Percentiles rank a stretch among this genome's conserved stretches.
Conservation (phyloP, 92 coral and sea anemone species). For the Zoanthus sansibaricus region DNA sequence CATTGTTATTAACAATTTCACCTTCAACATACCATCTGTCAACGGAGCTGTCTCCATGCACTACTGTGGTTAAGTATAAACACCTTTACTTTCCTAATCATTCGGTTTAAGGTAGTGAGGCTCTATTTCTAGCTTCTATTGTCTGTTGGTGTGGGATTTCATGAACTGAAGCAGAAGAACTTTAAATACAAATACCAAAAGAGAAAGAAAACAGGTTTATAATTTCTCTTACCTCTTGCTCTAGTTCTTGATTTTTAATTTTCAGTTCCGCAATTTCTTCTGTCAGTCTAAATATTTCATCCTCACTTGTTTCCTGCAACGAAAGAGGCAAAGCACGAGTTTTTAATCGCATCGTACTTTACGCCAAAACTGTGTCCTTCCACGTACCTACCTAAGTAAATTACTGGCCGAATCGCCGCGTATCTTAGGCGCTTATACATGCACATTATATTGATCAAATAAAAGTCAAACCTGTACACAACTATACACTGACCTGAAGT, state of each 20-base stretch:
- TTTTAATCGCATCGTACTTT: not conserved
- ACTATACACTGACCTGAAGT: constrained; percentile 63
- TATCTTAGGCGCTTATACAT: too few species aligned
- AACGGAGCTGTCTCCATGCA: too few species aligned
- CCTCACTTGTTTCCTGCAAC: constrained; percentile 87
- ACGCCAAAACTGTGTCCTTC: not conserved
- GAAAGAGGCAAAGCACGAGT: not conserved
- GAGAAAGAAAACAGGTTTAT: not conserved
- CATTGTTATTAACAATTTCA: too few species aligned
- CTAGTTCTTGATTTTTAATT: constrained; percentile 79
- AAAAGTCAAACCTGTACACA: not conserved
- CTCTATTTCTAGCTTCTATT: too few species aligned
- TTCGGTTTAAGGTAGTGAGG: too few species aligned
- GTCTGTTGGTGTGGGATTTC: too few species aligned
- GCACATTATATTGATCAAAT: too few species aligned
- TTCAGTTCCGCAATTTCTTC: constrained; percentile 80
- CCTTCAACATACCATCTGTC: too few species aligned
- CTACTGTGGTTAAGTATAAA: too few species aligned
- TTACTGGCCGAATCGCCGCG: too few species aligned
- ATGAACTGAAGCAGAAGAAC: not conserved
- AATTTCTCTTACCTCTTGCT: constrained; percentile 61
- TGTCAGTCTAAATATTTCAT: constrained; percentile 79
- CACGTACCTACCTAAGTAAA: not conserved
- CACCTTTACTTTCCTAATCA: too few species aligned
- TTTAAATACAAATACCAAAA: not conserved